Conservation (phyloP, 2,113 vertebrate genomes). For the Alexandromys fortis region DNA sequence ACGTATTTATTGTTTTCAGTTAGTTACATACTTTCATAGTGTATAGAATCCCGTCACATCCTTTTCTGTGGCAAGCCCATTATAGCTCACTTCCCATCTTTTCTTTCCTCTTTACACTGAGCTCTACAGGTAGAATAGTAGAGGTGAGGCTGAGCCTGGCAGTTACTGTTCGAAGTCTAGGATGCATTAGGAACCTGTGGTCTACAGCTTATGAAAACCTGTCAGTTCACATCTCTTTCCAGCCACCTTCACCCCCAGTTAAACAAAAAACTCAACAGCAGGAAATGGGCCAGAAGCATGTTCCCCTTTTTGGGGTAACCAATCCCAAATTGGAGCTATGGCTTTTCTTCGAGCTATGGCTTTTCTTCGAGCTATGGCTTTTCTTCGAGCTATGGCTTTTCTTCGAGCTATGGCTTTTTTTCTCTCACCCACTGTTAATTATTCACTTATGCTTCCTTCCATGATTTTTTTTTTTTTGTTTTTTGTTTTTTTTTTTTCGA, state of each 20-base stretch:
- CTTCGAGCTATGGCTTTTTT: not conserved
- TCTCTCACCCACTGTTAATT: not conserved
- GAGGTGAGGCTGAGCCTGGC: not conserved
- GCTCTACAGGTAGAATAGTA: not conserved
- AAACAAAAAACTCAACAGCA: not conserved
- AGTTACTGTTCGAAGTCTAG: not conserved
- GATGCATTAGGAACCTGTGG: not conserved
- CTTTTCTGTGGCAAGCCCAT: not conserved
- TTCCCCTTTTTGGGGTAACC: not conserved
- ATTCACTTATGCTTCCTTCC: not conserved
- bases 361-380: too few relatives aligned
- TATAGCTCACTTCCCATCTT: not conserved
- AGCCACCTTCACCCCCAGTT: accelerated
- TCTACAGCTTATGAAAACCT: not conserved
- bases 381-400: too few relatives aligned
- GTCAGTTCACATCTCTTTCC: not conserved
- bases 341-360: too few relatives aligned
- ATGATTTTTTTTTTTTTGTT: too few relatives aligned
- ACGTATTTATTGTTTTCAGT: not conserved
- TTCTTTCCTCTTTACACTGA: not conserved
- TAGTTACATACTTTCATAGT: not conserved
- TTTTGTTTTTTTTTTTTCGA: too few relatives aligned
- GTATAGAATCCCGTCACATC: not conserved
- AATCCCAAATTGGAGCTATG: not conserved
- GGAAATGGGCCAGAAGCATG: not conserved